Conservation (phyloP, 2,113 vertebrate genomes). For the Galemys pyrenaicus region DNA sequence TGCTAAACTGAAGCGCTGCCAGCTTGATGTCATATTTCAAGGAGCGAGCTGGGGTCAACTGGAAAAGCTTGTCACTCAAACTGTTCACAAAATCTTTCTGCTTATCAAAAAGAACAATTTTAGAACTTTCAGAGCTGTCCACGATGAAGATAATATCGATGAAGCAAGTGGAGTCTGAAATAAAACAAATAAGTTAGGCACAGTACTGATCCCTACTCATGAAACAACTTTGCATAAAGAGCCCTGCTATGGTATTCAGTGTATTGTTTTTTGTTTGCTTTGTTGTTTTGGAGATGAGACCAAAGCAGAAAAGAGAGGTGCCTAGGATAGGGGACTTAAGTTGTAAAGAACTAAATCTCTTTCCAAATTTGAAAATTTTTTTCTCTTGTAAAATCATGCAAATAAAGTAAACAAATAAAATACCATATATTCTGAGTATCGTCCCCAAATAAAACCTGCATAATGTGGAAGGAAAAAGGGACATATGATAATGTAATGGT, state of each 20-base stretch:
- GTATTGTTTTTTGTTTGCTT: neutral
- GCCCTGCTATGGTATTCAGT: neutral
- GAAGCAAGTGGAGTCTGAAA: conserved; percentile 85
- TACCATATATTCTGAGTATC: neutral
- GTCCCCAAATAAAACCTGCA: neutral
- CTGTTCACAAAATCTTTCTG: conserved; percentile 90
- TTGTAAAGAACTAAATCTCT: neutral
- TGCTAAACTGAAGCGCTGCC: conserved; percentile 93
- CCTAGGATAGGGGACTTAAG: neutral
- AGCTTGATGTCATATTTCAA: conserved; percentile 84
- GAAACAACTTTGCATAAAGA: neutral
- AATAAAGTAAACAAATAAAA: neutral
- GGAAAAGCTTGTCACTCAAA: conserved; percentile 86
- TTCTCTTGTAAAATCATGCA: neutral
- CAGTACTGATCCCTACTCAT: neutral
- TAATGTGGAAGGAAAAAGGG: neutral
- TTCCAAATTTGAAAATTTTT: neutral
- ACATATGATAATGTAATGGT: neutral
- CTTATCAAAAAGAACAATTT: conserved; percentile 85
- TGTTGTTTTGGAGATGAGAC: neutral
- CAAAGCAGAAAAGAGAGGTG: neutral
- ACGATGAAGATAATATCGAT: conserved; percentile 91
- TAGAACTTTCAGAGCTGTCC: conserved; percentile 95
- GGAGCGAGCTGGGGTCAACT: conserved; percentile 80
- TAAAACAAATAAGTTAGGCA: conserved; percentile 54